A percentile compares a stretch with the other conserved stretches of the same genome.
These are phyloP conservation scores for Solenodon paradoxus DNA, from an alignment of 2,113 vertebrate genomes.

Conservation along the genomic window DNA sequence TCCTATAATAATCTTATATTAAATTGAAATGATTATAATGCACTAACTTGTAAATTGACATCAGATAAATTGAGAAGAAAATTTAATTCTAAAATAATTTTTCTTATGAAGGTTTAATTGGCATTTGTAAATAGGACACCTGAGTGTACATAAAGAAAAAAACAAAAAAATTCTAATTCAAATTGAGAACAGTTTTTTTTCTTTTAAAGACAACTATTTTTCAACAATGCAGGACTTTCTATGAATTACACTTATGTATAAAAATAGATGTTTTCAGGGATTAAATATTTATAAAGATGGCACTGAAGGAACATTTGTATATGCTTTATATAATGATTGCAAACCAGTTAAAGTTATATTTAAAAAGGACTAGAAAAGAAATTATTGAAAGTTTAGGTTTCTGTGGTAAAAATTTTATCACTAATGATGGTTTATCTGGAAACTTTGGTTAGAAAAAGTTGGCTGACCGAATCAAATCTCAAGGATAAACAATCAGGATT, in stretches of 20 bases:
- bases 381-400: slow-evolving; percentile 11
- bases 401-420: not conserved
- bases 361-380: not conserved
- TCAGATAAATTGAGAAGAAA: not conserved
- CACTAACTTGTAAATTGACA: not conserved
- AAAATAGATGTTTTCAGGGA: not conserved
- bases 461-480: not conserved
- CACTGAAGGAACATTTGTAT: not conserved
- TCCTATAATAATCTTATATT: not conserved
- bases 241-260: not conserved
- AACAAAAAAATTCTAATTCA: not conserved
- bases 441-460: not conserved
- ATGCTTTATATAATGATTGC: not conserved
- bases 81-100: not conserved
- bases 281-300: not conserved
- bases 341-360: not conserved
- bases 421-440: slow-evolving; percentile 26
- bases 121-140: slow-evolving; percentile 14
- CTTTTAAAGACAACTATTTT: not conserved
- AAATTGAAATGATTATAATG: not conserved
- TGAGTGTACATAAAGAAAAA: not conserved
- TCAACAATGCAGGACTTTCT: not conserved
- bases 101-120: not conserved
- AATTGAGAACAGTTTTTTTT: not conserved
- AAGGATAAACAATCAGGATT: not conserved